Evolutionary conservation across 2,888 invertebrate species (phyloP), one percentile per base, ranked within the genome.

Genomic region (Artemia sinica): DNA sequence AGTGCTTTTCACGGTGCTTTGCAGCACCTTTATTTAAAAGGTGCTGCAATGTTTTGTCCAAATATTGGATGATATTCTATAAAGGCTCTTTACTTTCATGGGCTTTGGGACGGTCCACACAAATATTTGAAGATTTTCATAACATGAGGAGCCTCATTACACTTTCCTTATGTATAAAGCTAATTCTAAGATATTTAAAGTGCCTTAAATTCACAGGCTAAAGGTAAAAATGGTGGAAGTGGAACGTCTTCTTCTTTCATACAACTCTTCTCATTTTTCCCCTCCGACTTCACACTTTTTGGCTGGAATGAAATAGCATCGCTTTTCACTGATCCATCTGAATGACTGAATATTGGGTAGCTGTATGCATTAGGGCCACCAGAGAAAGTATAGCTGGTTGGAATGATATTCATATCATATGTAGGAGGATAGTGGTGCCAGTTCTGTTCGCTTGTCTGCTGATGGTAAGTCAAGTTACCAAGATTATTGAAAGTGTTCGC

Each of bases 211-310:
- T 58, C 18, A 58, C n/a, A 58, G 10, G 18, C 58, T 58, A 18
- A 58, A 58, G n/a, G 58, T 58, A 18, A 58, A 58, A 58, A 58
- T 8, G 58, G 28, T 0, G 58, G n/a, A 18, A 58, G 58, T 14
- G 58, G 58, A 58, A 58, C 58, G 18, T 58, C 58, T 58, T 58
- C 18, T 18, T 58, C 58, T 18, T 58, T 58, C 58, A 58, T 18
- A 58, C 58, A 58, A 58, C 58, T 58, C 18, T 58, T 58, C 8
- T 58, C 58, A 14, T 18, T 18, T 58, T 58, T 58, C 10, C 18
- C 58, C 58, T 58, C 58, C 4, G 28, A 28, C 28, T 28, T 28
- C 28, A 1, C 28, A 28, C 4, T 28, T 28, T 28, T 28, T 28
- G 28, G 4, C 18, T 58, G 58, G 8, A 14, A n/a, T 10, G 58